phyloP scores from a whole-genome alignment of 2,888 invertebrate genomes.

The Anoplius nigerrimus region DNA sequence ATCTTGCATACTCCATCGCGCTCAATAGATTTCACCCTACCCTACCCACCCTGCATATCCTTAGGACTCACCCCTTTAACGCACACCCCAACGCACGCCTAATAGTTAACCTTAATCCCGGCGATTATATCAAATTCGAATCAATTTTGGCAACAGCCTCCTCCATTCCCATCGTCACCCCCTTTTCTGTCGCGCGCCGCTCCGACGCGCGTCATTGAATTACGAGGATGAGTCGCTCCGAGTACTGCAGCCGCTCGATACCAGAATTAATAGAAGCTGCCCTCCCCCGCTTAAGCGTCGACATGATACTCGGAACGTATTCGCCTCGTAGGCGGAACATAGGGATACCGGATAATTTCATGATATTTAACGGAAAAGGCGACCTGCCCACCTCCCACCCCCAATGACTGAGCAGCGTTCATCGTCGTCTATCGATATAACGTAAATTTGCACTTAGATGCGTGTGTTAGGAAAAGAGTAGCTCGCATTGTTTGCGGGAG shows the following conservation, averaged over 20 bases:
- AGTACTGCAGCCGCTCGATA: slow-evolving; percentile 57
- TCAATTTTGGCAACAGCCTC: slow-evolving; percentile 61
- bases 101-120: slow-evolving; percentile 44
- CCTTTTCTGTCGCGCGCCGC: slow-evolving; percentile 27
- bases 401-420: too few relatives aligned
- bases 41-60: neutral
- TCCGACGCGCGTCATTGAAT: slow-evolving; percentile 55
- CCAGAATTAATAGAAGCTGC: slow-evolving; percentile 57
- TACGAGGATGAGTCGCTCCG: slow-evolving; percentile 57
- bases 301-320: slow-evolving; percentile 52
- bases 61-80: neutral
- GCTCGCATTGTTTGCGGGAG: slow-evolving; percentile 9
- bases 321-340: slow-evolving; percentile 42
- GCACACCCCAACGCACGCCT: slow-evolving; percentile 19
- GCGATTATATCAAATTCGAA: slow-evolving; percentile 59
- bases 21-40: neutral
- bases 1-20: too few relatives aligned
- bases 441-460: too few relatives aligned
- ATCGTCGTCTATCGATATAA: too few relatives aligned
- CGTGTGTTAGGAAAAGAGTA: too few relatives aligned
- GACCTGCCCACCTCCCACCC: too few relatives aligned
- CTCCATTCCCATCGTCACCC: slow-evolving; percentile 19
- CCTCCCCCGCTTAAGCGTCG: slow-evolving; percentile 56
- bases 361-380: too few relatives aligned
- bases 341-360: slow-evolving; percentile 7